Conservation (phyloP, 2,113 vertebrate species). For the Alligator sinensis region DNA sequence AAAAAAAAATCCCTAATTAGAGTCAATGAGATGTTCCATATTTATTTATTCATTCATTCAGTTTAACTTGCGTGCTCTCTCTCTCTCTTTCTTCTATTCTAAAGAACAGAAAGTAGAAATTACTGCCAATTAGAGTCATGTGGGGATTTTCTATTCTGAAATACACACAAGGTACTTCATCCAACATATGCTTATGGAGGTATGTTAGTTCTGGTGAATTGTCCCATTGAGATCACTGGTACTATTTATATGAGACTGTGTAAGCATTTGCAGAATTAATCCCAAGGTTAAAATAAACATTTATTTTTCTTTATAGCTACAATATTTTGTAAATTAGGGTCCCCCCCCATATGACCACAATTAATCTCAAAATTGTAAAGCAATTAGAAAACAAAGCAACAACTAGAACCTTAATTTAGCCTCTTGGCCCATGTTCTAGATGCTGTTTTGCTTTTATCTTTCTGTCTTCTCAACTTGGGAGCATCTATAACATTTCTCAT, state of each 20-base stretch:
- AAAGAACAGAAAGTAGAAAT: background rate
- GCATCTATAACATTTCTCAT: background rate
- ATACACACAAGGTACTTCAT: background rate
- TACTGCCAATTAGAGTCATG: background rate
- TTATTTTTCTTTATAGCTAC: background rate
- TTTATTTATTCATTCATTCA: background rate
- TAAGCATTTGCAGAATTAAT: background rate
- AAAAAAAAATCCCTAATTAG: background rate
- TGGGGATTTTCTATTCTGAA: background rate
- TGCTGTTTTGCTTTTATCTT: background rate
- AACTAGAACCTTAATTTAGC: background rate
- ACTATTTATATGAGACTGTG: background rate
- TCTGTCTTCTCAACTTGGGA: background rate
- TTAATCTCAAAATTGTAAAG: background rate
- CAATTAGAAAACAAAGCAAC: background rate
- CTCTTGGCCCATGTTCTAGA: background rate
- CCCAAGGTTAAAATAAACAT: background rate
- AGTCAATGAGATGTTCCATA: background rate
- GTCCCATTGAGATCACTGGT: background rate
- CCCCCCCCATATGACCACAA: background rate
- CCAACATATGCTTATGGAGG: background rate
- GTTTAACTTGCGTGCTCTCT: background rate
- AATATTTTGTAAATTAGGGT: background rate
- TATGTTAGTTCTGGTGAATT: background rate
- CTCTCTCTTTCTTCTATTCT: background rate